Base-by-base conservation (phyloP, 1,140 invertebrate genomes). In the Artemia franciscana region DNA sequence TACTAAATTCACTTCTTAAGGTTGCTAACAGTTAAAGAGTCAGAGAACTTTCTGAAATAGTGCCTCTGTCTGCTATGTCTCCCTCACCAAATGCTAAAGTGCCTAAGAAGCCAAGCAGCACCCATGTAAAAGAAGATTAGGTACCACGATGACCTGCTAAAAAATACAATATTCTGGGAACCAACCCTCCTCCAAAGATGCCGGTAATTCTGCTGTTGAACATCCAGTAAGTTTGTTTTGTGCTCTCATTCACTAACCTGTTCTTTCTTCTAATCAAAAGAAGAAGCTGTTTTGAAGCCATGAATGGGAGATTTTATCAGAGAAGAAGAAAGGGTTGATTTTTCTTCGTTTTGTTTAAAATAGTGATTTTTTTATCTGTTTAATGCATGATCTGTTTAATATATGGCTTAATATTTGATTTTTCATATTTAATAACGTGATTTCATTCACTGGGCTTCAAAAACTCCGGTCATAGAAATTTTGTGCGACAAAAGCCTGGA, bases 301-400 rank as follows among this genome's bases (percentile, higher is more conserved):
- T 88, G 87, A 73, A 91, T 91, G 75, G 86, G 86, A 26, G 88
- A 91, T 76, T 90, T 91, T 86, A 91, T 91, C 70, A 85, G 87
- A 72, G 88, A 91, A 78, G 88, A 91, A 76, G 88, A 91, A 81
- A 79, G 88, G 85, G 88, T 91, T 73, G n/a, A n/a, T n/a, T n/a
- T n/a, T n/a, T n/a, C n/a, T n/a, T n/a, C n/a, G n/a, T n/a, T n/a
- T n/a, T n/a, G n/a, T n/a, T n/a, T n/a, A n/a, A n/a, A n/a, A n/a
- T n/a, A n/a, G n/a, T n/a, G n/a, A n/a, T n/a, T n/a, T n/a, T n/a
- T n/a, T n/a, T n/a, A n/a, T n/a, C n/a, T n/a, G n/a, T n/a, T n/a
- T n/a, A n/a, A n/a, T n/a, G n/a, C n/a, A n/a, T n/a, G n/a, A n/a
- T n/a, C n/a, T n/a, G n/a, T n/a, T n/a, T n/a, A n/a, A n/a, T n/a